These are phyloP conservation scores for Dendronephthya gigantea DNA, from an alignment of 64 coral and sea anemone species.

Conservation along the genomic window DNA sequence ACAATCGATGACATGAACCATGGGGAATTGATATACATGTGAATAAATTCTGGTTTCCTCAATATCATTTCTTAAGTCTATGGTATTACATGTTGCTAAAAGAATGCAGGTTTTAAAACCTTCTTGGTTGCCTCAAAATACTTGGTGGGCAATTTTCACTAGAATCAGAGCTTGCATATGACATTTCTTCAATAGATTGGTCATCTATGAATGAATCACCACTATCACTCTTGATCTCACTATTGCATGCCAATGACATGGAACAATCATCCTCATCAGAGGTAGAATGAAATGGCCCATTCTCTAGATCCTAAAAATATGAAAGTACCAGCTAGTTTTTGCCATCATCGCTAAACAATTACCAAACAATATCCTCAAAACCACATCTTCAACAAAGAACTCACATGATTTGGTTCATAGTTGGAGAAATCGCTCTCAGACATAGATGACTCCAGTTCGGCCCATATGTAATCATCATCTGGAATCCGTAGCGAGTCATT, in stretches of 20 bases:
- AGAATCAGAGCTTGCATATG: background rate
- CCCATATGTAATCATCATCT: conserved; percentile 37
- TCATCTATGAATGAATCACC: background rate
- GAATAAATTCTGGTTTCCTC: too few species aligned
- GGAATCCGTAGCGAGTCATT: too few species aligned
- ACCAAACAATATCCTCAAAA: too few species aligned
- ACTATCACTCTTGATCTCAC: too few species aligned
- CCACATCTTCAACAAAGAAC: background rate
- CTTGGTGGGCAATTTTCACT: background rate
- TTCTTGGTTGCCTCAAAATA: background rate
- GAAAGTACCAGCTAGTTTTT: background rate
- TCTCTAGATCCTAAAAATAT: background rate
- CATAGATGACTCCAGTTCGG: background rate
- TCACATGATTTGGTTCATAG: background rate
- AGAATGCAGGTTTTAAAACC: background rate
- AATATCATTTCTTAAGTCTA: too few species aligned
- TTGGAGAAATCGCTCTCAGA: background rate
- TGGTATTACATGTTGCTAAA: too few species aligned
- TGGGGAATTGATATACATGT: too few species aligned
- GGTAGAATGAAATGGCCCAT: background rate
- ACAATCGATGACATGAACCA: too few species aligned
- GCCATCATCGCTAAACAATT: too few species aligned
- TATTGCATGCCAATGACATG: too few species aligned
- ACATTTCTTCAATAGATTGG: background rate
- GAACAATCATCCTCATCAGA: background rate